Base-by-base conservation (phyloP, 1,140 invertebrate genomes). In the Bombus waltoni region DNA sequence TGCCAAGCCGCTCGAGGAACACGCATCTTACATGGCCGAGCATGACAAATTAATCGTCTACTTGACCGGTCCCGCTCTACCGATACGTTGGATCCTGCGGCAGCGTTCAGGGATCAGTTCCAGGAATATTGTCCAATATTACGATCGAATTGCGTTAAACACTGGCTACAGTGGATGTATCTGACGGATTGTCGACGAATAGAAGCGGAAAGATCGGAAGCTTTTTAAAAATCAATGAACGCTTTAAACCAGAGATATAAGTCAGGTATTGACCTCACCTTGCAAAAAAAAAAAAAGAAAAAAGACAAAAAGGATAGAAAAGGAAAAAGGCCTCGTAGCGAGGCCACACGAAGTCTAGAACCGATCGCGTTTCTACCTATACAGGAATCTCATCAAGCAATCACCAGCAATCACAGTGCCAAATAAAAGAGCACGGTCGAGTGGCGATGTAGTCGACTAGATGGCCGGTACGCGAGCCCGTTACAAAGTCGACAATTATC, bases 11-110 rank as follows among this genome's bases (percentile, higher is more conserved):
- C 28, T 35, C n/a, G 82, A 80, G 44, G 79, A 18, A 82, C 84
- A 86, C 84, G 87, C 78, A 79, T 78, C 47, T 88, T 82, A 88
- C 87, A 81, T 38, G 75, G 57, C 6, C 57, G 47, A 38, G 44
- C 47, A 86, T 82, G 87, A 86, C 87, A 86, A 88, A 88, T 88
- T 86, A 88, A 88, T 88, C 84, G 79, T 79, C 71, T 62, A 65
- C 70, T 82, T 78, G 57, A 66, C 70, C 59, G 59, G 32, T 6
- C 71, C 35, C 4, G 10, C 44, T 68, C 78, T 22, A 70, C 62
- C 40, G 40, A 35, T 71, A 10, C 65, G 59, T 2, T 32, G 38
- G 32, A n/a, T 53, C 57, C 44, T 72, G 44, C 53, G 40, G 35
- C 6, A n/a, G n/a, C 25, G 15, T 8, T 57, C 32, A 40, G 35